A percentile compares a stretch with the other conserved stretches of the same genome.
Evolutionary conservation across 2,113 vertebrate genomes (phyloP).

Genomic region (Gopherus flavomarginatus): DNA sequence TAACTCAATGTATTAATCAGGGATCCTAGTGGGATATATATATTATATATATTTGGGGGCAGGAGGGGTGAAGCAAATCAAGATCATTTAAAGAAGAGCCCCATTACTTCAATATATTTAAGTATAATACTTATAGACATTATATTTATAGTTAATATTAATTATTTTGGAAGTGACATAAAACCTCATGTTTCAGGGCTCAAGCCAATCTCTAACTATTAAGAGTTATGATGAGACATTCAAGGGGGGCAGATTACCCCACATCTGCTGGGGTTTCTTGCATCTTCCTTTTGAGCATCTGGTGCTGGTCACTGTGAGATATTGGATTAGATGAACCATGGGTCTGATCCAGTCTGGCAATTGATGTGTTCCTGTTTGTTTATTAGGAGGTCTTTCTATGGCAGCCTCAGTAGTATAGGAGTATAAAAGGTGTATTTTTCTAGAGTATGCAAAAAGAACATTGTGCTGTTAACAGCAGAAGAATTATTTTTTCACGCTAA

Average conservation of each 20-base stretch:
- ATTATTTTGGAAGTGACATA: not conserved
- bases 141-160: not conserved
- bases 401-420: not conserved
- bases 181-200: not conserved
- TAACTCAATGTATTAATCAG: not conserved
- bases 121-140: not conserved
- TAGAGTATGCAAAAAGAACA: not conserved
- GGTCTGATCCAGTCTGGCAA: not conserved
- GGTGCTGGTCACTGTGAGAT: not conserved
- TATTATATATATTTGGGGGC: not conserved
- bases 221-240: not conserved
- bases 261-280: not conserved
- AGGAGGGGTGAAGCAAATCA: not conserved
- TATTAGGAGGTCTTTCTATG: not conserved
- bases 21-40: constrained; percentile 16
- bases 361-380: not conserved
- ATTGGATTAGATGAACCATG: not conserved
- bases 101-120: not conserved
- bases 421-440: not conserved
- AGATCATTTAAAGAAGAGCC: not conserved
- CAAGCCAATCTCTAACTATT: not conserved
- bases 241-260: not conserved
- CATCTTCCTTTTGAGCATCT: not conserved
- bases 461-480: not conserved
- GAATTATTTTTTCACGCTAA: not conserved